Evolutionary conservation across 2,113 vertebrate genomes (phyloP), one percentile per base, ranked within the genome.

Genomic region (Neolamprologus hecqui): DNA sequence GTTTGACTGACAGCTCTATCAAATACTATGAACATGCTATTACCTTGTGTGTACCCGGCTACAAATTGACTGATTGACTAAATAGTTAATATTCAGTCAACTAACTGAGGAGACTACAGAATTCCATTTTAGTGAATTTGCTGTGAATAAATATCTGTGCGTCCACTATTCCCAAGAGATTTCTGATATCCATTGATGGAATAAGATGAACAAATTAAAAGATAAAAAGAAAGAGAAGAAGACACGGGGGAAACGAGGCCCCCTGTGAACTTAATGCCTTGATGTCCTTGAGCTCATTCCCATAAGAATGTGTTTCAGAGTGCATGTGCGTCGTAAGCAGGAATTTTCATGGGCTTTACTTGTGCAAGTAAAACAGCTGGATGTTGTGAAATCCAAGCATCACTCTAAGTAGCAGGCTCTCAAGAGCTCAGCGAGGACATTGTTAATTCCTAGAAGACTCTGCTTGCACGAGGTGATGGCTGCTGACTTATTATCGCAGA

Each of bases 321-420:
- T 81, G 70, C 68, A 33, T 81, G 65, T 45, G 28, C 45, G 84
- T 84, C 53, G 53, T 88, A 83, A 68, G 83, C 60, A 77, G 84
- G 89, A 90, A 93, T 90, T 87, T 92, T 93, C 89, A 94, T 85
- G 79, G 70, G 49, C 58, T 90, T 88, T 88, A 28, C 79, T 87
- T 84, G 82, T 89, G 82, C n/a, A 75, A 85, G 81, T 84, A 81
- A 92, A 93, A 88, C 81, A 93, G 90, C 90, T 92, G 82, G 84
- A 26, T 49, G 23, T 90, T 93, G 89, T 92, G 92, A 95, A 93
- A 94, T 86, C 85, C 73, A 79, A 92, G 73, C 86, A 53, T 21
- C 82, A 54, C 40, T 90, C 54, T 88, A 83, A 92, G 85, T 83
- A 73, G 68, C 49, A 54, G 53, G 82, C 84, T 84, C 51, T 81